Percentiles rank a stretch among this genome's conserved stretches.
Evolutionary conservation across 1,140 invertebrate genomes (phyloP).

Genomic region (Xylocopa sonorina): DNA sequence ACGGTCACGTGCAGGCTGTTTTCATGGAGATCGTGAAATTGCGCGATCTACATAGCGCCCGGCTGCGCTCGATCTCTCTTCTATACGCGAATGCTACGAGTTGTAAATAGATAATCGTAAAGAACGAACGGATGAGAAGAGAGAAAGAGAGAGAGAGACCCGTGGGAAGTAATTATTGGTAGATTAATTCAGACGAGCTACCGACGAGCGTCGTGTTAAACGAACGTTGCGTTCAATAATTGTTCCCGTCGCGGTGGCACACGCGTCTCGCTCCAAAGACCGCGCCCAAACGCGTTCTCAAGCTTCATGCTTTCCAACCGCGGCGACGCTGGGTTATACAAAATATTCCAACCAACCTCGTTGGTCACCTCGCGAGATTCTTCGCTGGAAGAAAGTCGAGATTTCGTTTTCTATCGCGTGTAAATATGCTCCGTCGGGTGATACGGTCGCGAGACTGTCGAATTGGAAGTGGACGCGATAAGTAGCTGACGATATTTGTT

Average conservation of each 20-base stretch:
- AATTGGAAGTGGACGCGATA: neutral
- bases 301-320: neutral
- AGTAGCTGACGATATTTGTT: neutral
- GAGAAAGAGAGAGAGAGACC: too few species aligned
- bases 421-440: too few species aligned
- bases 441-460: too few species aligned
- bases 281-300: too few species aligned
- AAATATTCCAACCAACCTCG: too few species aligned
- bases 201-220: neutral
- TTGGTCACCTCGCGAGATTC: neutral
- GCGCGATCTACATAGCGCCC: neutral
- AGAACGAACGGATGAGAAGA: neutral
- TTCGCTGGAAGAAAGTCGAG: neutral
- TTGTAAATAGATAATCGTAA: neutral
- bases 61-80: too few species aligned
- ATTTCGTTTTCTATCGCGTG: neutral
- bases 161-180: slow-evolving; percentile 46
- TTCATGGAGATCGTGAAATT: neutral
- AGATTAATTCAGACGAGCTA: slow-evolving; percentile 38
- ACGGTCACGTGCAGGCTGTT: neutral
- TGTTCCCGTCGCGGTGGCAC: neutral
- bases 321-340: too few species aligned
- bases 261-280: neutral
- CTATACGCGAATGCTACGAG: neutral
- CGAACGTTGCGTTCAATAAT: neutral